Evolutionary conservation across 2,888 invertebrate genomes (phyloP).

Genomic region (Sepiola atlantica): DNA sequence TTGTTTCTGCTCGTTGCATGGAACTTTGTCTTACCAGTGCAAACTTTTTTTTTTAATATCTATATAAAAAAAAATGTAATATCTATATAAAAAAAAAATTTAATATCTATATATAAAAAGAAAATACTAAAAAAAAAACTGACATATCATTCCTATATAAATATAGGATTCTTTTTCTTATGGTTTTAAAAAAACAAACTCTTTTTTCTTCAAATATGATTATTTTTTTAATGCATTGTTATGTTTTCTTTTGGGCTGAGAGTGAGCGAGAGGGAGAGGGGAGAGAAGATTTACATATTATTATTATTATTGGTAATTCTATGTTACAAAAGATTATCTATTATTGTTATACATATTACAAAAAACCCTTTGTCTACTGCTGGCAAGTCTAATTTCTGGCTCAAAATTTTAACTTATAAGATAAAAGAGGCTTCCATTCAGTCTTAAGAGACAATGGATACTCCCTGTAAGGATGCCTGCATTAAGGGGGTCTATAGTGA

Average conservation of each 20-base stretch:
- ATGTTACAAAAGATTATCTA: background rate
- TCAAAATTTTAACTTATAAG: too few species aligned
- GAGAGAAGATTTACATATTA: background rate
- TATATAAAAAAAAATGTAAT: background rate
- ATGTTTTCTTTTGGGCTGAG: background rate
- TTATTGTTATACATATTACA: background rate
- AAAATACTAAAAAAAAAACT: background rate
- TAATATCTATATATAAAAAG: background rate
- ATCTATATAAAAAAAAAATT: background rate
- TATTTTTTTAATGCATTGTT: slow-evolving; percentile 20
- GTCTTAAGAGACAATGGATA: too few species aligned
- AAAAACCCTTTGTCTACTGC: too few species aligned
- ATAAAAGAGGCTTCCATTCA: too few species aligned
- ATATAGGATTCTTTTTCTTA: background rate
- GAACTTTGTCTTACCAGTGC: background rate
- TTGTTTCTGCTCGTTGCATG: background rate
- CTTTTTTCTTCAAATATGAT: background rate
- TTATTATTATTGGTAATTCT: background rate
- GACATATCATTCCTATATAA: background rate
- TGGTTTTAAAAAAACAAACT: background rate
- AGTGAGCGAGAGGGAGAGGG: background rate
- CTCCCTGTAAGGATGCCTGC: too few species aligned
- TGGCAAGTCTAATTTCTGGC: too few species aligned
- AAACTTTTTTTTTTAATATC: background rate
- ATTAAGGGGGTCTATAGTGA: too few species aligned